phyloP scores from a whole-genome alignment of 2,113 vertebrate genomes.

The Gopherus evgoodei region DNA sequence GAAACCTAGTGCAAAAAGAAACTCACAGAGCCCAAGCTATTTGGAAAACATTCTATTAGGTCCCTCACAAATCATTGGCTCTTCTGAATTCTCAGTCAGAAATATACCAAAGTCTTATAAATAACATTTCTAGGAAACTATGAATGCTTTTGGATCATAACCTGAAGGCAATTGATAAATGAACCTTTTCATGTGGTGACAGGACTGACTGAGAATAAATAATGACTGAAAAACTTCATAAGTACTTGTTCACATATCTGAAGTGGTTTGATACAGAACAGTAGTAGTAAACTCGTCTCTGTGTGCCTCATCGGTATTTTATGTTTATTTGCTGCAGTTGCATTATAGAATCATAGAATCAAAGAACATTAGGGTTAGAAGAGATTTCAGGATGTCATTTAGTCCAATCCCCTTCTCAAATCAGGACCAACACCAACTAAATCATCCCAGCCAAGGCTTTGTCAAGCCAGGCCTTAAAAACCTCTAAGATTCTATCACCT shows the following conservation, averaged over 20 bases:
- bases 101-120: not conserved
- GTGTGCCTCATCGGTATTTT: not conserved
- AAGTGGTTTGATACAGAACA: not conserved
- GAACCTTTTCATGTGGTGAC: not conserved
- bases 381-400: too few species aligned
- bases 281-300: not conserved
- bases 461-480: too few species aligned
- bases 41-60: not conserved
- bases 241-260: not conserved
- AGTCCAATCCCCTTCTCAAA: too few species aligned
- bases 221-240: not conserved
- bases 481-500: too few species aligned
- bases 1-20: not conserved
- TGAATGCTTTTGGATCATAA: not conserved
- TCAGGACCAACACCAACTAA: too few species aligned
- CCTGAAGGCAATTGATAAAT: not conserved
- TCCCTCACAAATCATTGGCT: not conserved
- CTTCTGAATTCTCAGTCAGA: not conserved
- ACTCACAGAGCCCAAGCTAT: not conserved
- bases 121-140: not conserved
- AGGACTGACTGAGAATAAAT: not conserved
- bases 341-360: not conserved
- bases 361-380: too few species aligned
- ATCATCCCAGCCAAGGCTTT: too few species aligned
- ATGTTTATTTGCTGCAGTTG: not conserved